Evolutionary conservation across 2,113 vertebrate species (phyloP), one percentile per base, ranked within the genome.

Genomic region (Vimba vimba): DNA sequence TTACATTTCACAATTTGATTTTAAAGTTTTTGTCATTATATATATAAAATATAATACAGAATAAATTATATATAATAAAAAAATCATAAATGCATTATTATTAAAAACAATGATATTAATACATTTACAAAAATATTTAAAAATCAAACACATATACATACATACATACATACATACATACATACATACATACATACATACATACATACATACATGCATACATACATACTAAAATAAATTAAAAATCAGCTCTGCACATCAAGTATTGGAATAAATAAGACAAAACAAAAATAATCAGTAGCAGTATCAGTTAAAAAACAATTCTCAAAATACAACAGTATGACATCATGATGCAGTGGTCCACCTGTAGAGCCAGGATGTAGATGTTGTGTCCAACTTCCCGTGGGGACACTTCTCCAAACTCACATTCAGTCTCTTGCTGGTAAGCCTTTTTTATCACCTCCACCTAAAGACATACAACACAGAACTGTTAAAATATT

Each of bases 351-450:
- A 52, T 69, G 9, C 6, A 55, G 11, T 75, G 59, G 47, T 4
- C 1, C 79, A 99, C 98, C 97, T 99, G 98, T 88, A 97, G 94
- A 0, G 97, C 98, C 92, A 99, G 93, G 90, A 99, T 99, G 89
- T 99, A 99, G 90, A 99, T 99, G 91, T 99, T 99, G 91, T 99
- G 98, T 76, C 98, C 98, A 0, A 99, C 98, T 89, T 99, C 98
- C 0, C 94, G 94, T 0, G 98, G 96, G 19, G 97, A 99, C 69
- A 98, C 97, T 59, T 98, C 97, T 0, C 93, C 93, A 0, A 93
- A 96, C 86, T 98, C 97, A 55, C 94, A 95, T 87, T 99, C 97
- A 23, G 94, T 95, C 85, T 99, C 98, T 92, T 99, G 97, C 33
- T 95, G 89, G 87, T 98, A 99, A 50, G 97, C 97, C 90, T 97